Base-by-base conservation (phyloP, 2,888 invertebrate species). In the Thereva unica region DNA sequence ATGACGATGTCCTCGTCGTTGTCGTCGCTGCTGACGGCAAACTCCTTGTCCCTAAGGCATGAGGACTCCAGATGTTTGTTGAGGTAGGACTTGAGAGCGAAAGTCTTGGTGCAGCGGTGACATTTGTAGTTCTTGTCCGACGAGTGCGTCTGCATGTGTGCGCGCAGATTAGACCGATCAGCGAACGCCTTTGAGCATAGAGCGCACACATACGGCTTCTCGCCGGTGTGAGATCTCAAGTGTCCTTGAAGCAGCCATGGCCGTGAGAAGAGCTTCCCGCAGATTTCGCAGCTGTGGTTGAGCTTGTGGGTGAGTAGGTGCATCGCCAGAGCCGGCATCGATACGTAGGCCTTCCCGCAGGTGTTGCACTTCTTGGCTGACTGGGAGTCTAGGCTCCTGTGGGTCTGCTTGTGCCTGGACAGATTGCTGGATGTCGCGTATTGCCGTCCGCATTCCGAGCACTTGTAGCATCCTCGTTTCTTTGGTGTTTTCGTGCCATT, bases 291-390 rank as follows among this genome's bases (percentile, higher is more conserved):
- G 75, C 90, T 90, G 84, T 97, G 96, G 40, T 89, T 89, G 74
- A 96, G 86, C 78, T 94, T 94, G 83, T 97, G 97, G 53, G 95
- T 97, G 61, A 92, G 85, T 70, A 94, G 87, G 80, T 93, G 95
- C 91, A 94, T 96, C 64, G 97, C 94, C 67, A 97, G 85, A 5
- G 97, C 97, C 0, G 97, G 97, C 97, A 97, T 97, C 73, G 93
- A 94, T 64, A 97, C 97, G 83, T 97, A 97, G 4, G 94, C 94
- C 82, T 97, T 96, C 74, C 94, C 93, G 82, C 97, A 97, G 72
- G 94, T 93, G 75, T 91, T 90, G 83, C 97, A 97, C 76, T 94
- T 93, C 82, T 95, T 95, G 45, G 97, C 97, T 71, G 93, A 89
- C 74, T 92, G 90, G n/a, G 95, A 95, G 83, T 97, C 97, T 53